Conservation (phyloP, 2,113 vertebrate genomes). For the Athene noctua region DNA sequence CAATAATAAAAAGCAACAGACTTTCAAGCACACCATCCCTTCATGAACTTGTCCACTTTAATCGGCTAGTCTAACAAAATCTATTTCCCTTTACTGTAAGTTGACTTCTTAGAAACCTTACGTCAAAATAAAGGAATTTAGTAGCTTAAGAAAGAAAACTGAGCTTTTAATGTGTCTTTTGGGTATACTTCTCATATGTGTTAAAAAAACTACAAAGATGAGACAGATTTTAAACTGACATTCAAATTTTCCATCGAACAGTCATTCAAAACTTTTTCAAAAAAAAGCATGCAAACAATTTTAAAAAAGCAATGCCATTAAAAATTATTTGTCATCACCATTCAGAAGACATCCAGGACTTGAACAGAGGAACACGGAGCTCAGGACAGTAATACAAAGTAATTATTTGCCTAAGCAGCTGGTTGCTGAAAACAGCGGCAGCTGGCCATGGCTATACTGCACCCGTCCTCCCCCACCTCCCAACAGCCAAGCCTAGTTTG, state of each 20-base stretch:
- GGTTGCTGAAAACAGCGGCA: background rate
- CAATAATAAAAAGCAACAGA: background rate
- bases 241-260: background rate
- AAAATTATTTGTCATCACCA: background rate
- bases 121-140: background rate
- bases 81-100: background rate
- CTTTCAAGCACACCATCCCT: background rate
- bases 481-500: background rate
- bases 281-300: background rate
- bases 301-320: fast-evolving
- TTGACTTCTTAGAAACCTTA: background rate
- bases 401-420: background rate
- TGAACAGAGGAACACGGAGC: background rate
- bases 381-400: background rate
- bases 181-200: background rate
- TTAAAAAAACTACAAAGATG: background rate
- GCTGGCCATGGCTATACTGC: background rate
- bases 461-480: background rate
- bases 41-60: background rate
- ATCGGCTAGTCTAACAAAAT: background rate
- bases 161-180: background rate
- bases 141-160: background rate
- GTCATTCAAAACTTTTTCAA: background rate
- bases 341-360: background rate
- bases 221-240: background rate